Base-by-base conservation (phyloP, 2,113 vertebrate species). In the Sinocyclocheilus grahami region DNA sequence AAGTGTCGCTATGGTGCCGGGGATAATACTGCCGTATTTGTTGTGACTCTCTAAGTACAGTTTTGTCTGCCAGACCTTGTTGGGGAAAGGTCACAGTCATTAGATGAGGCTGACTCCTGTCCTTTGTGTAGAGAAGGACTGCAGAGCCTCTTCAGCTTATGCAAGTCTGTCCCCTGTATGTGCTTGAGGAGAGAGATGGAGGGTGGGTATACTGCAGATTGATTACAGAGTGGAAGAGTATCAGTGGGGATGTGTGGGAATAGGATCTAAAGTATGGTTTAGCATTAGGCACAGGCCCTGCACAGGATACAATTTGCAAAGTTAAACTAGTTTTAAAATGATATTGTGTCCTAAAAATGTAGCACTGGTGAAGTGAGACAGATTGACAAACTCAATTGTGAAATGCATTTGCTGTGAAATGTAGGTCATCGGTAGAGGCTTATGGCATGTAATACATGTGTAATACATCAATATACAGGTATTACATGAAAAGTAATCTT, bases 51-150 rank as follows among this genome's bases (percentile, higher is more conserved):
- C 77, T 63, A 55, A 86, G 67, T 74, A 69, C 6, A 71, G 77
- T 63, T 86, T 86, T 78, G 75, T 89, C 60, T 75, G 20, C 22
- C 55, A 78, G 72, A 60, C 14, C 46, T 63, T 78, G 46, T 27
- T 53, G 72, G 46, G 24, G 63, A 89, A 85, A 89, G 88, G 88
- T 89, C 86, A 87, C 33, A 63, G 80, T 77, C 72, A 82, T 85
- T 82, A 82, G 78, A 82, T 74, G 51, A 82, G 78, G 9, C 16
- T 72, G 63, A 78, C 79, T 84, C 22, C 24, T 86, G 51, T 30
- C 60, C 48, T 87, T 33, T 79, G 46, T 82, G 62, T 27, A 39
- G 9, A 80, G 77, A 75, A 27, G 33, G 37, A 27, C 30, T 55
- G 42, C 13, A 37, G 53, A 75, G 53, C 11, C 67, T 60, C 82